Conservation (phyloP, 2,888 invertebrate genomes). For the Drosophila bunnanda region DNA sequence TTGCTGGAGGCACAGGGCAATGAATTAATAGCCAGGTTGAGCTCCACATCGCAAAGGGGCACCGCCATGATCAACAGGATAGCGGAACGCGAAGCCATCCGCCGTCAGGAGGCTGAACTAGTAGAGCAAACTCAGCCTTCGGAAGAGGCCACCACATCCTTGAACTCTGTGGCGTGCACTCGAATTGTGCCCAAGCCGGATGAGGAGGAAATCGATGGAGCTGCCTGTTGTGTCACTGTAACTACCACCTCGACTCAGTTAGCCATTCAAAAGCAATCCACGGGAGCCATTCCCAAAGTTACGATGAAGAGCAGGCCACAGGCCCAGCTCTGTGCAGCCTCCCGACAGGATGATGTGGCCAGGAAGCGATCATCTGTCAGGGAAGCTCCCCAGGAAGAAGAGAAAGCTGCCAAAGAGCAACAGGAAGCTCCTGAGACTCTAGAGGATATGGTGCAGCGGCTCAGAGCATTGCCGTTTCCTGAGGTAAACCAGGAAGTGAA, state of each 20-base stretch:
- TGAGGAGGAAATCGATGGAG: slow-evolving; percentile 27
- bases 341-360: slow-evolving; percentile 55
- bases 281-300: slow-evolving; percentile 63
- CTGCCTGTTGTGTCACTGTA: slow-evolving; percentile 70
- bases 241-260: slow-evolving; percentile 80
- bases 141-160: slow-evolving; percentile 49
- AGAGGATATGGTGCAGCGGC: slow-evolving; percentile 81
- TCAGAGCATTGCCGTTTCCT: slow-evolving; percentile 79
- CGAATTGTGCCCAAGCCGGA: slow-evolving; percentile 70
- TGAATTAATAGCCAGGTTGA: slow-evolving; percentile 86
- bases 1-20: slow-evolving; percentile 92
- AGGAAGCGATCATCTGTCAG: slow-evolving; percentile 50
- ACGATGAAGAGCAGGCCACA: slow-evolving; percentile 52
- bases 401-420: slow-evolving; percentile 23
- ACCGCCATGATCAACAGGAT: slow-evolving; percentile 81
- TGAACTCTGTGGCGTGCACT: slow-evolving; percentile 71
- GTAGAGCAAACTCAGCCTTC: slow-evolving; percentile 55
- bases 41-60: slow-evolving; percentile 81
- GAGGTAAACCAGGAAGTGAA: slow-evolving; percentile 1
- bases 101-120: slow-evolving; percentile 63
- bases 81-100: slow-evolving; percentile 75
- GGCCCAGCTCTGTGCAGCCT: slow-evolving; percentile 74
- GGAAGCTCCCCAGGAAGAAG: slow-evolving; percentile 20
- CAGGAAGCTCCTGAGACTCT: slow-evolving; percentile 54
- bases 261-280: slow-evolving; percentile 62